phyloP scores from a whole-genome alignment of 2,797 vertebrate genomes.

The Takifugu rubripes region DNA sequence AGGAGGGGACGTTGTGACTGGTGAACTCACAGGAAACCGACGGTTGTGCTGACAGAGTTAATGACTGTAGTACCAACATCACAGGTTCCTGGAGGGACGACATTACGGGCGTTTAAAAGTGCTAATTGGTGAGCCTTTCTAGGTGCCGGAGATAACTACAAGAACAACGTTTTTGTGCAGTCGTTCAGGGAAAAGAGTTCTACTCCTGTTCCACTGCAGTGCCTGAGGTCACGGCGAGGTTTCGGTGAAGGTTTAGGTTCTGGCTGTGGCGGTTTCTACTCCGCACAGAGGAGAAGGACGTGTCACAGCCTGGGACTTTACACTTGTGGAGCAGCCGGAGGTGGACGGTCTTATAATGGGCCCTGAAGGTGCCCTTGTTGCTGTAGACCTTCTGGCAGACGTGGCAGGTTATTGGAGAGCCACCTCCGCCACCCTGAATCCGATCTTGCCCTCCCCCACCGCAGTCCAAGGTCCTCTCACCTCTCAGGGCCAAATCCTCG shows the following conservation, averaged over 20 bases:
- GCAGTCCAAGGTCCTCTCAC: slow-evolving; percentile 73
- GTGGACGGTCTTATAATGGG: slow-evolving; percentile 97
- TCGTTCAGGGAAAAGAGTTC: slow-evolving; percentile 20
- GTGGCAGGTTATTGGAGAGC: slow-evolving; percentile 89
- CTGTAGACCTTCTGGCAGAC: slow-evolving; percentile 96
- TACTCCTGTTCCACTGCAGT: slow-evolving; percentile 57
- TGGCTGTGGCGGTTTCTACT: slow-evolving; percentile 96
- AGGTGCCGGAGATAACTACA: slow-evolving; percentile 8
- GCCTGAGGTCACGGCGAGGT: slow-evolving; percentile 70
- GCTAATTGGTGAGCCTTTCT: slow-evolving; percentile 50
- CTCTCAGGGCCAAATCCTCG: slow-evolving; percentile 71
- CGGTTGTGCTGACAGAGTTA: neutral
- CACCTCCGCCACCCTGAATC: slow-evolving; percentile 67
- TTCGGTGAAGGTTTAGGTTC: slow-evolving; percentile 96
- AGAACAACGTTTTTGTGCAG: slow-evolving; percentile 26
- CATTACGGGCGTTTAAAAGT: slow-evolving; percentile 52
- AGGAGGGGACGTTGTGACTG: too few species aligned
- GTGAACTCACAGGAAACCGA: too few species aligned
- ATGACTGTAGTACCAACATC: too few species aligned
- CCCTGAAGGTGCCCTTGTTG: slow-evolving; percentile 95
- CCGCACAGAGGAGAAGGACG: slow-evolving; percentile 92
- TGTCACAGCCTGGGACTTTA: slow-evolving; percentile 92
- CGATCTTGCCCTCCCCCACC: slow-evolving; percentile 65
- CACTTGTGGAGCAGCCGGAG: slow-evolving; percentile 94
- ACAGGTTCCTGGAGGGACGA: neutral